phyloP scores from a whole-genome alignment of 2,888 invertebrate genomes.

The Dyspetes luteomarginatus region DNA sequence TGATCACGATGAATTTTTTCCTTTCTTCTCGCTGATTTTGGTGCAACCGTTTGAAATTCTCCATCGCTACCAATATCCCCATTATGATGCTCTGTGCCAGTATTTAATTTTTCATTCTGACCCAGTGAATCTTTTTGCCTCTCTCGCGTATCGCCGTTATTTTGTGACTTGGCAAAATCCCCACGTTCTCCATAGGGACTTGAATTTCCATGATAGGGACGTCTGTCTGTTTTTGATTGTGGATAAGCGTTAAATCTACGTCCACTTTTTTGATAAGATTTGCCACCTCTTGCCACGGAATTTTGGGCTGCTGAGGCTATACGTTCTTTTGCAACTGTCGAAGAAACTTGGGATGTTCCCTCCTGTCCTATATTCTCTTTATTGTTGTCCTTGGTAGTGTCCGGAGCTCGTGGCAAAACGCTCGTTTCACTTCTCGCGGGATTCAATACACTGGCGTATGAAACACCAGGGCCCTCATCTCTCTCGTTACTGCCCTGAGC shows the following conservation, averaged over 20 bases:
- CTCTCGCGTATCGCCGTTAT: slow-evolving; percentile 6
- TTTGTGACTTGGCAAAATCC: slow-evolving; percentile 32
- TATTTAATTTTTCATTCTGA: neutral
- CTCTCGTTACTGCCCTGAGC: slow-evolving; percentile 78
- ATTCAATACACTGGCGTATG: slow-evolving; percentile 84
- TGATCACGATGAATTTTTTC: slow-evolving; percentile 78
- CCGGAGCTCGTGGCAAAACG: slow-evolving; percentile 88
- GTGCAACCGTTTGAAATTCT: slow-evolving; percentile 81
- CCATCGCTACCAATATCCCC: slow-evolving; percentile 78
- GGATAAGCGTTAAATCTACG: slow-evolving; percentile 71
- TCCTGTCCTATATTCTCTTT: slow-evolving; percentile 86
- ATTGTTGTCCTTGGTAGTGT: slow-evolving; percentile 85
- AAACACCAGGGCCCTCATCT: slow-evolving; percentile 81
- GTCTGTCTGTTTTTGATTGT: slow-evolving; percentile 65
- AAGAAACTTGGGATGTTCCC: slow-evolving; percentile 83
- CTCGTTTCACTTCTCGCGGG: slow-evolving; percentile 87
- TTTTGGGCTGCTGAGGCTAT: slow-evolving; percentile 64
- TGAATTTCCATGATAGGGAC: slow-evolving; percentile 66
- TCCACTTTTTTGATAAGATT: slow-evolving; percentile 81
- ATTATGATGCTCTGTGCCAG: slow-evolving; percentile 65
- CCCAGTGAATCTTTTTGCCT: slow-evolving; percentile 52
- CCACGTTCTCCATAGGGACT: slow-evolving; percentile 29
- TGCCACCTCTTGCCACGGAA: slow-evolving; percentile 70
- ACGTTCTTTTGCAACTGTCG: slow-evolving; percentile 79
- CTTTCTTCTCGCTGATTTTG: slow-evolving; percentile 80